Percentiles rank a stretch among this genome's conserved stretches.
Conservation (phyloP, 2,888 invertebrate genomes). For the Lasioglossum vierecki region DNA sequence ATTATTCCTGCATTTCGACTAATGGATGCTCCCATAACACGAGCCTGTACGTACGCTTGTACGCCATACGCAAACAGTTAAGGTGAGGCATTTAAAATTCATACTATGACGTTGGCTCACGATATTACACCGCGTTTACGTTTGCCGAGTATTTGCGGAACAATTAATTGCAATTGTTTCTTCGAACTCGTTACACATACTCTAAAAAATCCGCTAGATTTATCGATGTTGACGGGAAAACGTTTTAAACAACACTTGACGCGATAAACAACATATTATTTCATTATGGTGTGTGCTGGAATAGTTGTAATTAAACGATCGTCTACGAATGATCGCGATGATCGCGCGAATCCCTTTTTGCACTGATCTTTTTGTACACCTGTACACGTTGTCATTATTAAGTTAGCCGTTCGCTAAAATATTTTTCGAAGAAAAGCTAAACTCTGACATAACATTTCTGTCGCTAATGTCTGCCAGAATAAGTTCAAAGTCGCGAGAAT, state of each 20-base stretch:
- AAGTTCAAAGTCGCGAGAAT: not conserved
- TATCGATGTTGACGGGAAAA: not conserved
- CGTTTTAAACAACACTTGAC: not conserved
- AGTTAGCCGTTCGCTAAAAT: not conserved
- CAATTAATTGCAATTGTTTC: not conserved
- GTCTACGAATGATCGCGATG: not conserved
- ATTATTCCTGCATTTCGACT: conserved; percentile 7
- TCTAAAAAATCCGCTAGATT: not conserved
- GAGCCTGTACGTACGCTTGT: not conserved
- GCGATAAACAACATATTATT: not conserved
- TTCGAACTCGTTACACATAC: not conserved
- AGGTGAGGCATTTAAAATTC: not conserved
- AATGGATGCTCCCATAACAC: conserved; percentile 7
- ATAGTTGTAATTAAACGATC: not conserved
- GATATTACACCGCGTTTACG: not conserved
- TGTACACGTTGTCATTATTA: not conserved
- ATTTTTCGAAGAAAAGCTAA: not conserved
- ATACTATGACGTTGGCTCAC: not conserved
- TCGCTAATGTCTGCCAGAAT: not conserved
- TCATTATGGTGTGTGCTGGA: not conserved
- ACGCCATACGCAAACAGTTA: not conserved
- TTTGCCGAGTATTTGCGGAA: no score
- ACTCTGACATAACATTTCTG: not conserved
- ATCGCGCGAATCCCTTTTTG: not conserved
- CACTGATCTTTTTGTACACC: no score